phyloP scores from a whole-genome alignment of 2,113 vertebrate species.

The Corythornis vintsioides region DNA sequence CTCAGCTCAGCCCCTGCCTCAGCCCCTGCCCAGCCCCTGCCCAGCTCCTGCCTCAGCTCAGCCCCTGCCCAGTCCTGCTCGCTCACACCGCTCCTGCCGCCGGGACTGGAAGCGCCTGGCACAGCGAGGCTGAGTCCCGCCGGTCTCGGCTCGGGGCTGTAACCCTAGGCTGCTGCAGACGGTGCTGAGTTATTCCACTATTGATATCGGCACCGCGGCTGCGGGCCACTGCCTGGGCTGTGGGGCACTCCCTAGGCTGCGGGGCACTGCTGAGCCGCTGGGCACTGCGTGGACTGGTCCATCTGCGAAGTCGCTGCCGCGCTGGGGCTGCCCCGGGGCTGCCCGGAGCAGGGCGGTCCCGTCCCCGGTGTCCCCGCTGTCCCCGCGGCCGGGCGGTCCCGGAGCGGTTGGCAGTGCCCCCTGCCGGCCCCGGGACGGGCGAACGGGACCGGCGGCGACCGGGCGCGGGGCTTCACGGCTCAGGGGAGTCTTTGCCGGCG shows the following conservation, averaged over 20 bases:
- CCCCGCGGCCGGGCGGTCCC: background rate
- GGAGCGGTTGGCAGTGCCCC: background rate
- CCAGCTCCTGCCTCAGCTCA: too few relatives aligned
- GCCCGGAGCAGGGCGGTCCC: background rate
- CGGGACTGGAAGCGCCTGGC: too few relatives aligned
- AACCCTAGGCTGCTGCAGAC: background rate
- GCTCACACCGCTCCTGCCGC: too few relatives aligned
- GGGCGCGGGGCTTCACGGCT: background rate
- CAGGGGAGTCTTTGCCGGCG: background rate
- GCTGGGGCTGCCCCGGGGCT: too few relatives aligned
- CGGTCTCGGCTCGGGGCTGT: background rate
- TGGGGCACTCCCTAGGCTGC: background rate
- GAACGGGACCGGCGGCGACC: rapidly evolving
- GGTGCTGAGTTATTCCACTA: background rate
- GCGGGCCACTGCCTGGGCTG: background rate
- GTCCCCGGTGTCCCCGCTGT: too few relatives aligned
- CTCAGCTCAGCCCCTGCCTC: too few relatives aligned
- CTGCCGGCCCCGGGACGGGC: background rate
- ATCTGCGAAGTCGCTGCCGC: background rate
- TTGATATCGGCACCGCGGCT: background rate
- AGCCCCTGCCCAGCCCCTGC: too few relatives aligned
- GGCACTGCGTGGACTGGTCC: background rate
- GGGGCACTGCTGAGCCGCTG: background rate
- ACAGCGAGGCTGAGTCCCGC: too few relatives aligned
- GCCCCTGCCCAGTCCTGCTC: too few relatives aligned